Conservation (phyloP, 2,113 vertebrate genomes). For the Oncorhynchus masou region DNA sequence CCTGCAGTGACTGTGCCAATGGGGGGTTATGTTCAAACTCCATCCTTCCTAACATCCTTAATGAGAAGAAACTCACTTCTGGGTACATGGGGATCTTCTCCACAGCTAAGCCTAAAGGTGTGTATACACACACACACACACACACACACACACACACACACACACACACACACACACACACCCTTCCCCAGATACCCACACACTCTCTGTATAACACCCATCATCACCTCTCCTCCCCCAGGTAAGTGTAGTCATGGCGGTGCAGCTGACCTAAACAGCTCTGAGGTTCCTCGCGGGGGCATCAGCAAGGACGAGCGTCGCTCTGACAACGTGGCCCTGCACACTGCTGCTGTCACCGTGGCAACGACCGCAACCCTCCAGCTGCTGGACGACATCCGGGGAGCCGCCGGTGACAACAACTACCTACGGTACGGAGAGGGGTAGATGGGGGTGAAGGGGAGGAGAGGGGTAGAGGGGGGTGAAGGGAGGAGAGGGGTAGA, state of each 20-base stretch:
- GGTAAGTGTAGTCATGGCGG: constrained; percentile 79
- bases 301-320: constrained; percentile 69
- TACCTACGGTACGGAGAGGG: background rate
- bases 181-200: background rate
- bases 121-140: background rate
- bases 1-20: constrained; percentile 69
- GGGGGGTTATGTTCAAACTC: constrained; percentile 61
- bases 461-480: background rate
- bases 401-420: constrained; percentile 53
- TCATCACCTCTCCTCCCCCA: constrained; percentile 20
- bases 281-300: constrained; percentile 54
- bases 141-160: background rate
- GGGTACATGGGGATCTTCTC: constrained; percentile 68
- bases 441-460: too few species aligned
- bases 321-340: constrained; percentile 45
- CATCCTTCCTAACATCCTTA: constrained; percentile 62
- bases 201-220: background rate
- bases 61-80: constrained; percentile 69
- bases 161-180: background rate
- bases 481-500: background rate
- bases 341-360: constrained; percentile 56
- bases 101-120: constrained; percentile 65
- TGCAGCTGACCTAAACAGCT: constrained; percentile 58
- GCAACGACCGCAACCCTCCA: constrained; percentile 60
- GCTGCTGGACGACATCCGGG: constrained; percentile 68